Percentiles rank a stretch among this genome's conserved stretches.
phyloP scores from a whole-genome alignment of 2,797 vertebrate species.

The Aplochiton taeniatus region DNA sequence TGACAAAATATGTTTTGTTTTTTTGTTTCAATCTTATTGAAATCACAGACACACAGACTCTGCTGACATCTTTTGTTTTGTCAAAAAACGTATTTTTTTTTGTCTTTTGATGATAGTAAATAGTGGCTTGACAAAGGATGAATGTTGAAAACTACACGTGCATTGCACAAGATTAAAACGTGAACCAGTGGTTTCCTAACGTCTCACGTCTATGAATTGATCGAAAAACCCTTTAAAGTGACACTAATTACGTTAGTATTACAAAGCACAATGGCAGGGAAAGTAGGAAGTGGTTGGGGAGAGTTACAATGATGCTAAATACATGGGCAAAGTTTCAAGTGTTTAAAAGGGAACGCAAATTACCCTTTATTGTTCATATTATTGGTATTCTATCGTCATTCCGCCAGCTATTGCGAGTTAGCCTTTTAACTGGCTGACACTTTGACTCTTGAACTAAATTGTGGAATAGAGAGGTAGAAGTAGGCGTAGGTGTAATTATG shows the following conservation, averaged over 20 bases:
- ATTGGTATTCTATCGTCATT: slow-evolving; percentile 38
- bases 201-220: slow-evolving; percentile 19
- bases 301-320: slow-evolving; percentile 41
- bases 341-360: slow-evolving; percentile 49
- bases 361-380: slow-evolving; percentile 36
- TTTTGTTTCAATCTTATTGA: not conserved
- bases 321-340: slow-evolving; percentile 37
- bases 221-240: slow-evolving; percentile 34
- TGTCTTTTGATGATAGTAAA: no score
- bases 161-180: not conserved
- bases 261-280: slow-evolving; percentile 36
- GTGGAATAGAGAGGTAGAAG: slow-evolving; percentile 3
- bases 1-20: not conserved
- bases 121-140: no score
- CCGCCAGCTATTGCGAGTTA: slow-evolving; percentile 30
- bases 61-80: no score
- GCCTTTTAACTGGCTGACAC: slow-evolving; percentile 23
- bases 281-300: slow-evolving; percentile 24
- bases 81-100: no score
- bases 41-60: not conserved
- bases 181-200: slow-evolving; percentile 3
- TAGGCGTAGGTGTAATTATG: slow-evolving; percentile 8
- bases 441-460: slow-evolving; percentile 34
- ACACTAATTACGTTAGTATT: slow-evolving; percentile 37
- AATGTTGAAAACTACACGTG: not conserved